Base-by-base conservation (phyloP, 2,888 invertebrate genomes). In the Scaptomyza cyrtandrae region DNA sequence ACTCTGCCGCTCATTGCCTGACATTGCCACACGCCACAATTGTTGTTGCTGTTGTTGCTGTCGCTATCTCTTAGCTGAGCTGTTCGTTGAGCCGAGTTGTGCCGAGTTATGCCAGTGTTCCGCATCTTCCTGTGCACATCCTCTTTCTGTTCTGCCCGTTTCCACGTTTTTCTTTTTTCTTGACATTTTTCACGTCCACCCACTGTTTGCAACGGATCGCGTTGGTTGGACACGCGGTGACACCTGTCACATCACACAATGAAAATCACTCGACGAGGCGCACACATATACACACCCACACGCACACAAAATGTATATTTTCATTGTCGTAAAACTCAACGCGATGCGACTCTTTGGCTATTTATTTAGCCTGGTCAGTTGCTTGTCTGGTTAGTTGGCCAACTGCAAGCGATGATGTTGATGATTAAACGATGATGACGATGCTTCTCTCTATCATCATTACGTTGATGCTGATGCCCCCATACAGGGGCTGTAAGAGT, bases 171-270 rank as follows among this genome's bases (percentile, higher is more conserved):
- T 14, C n/a, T 6, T 14, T 14, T 41, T 14, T 39, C 7, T 39
- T 14, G n/a, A 37, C 57, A 45, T 41, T 58, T 52, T 65, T 53
- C 59, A 72, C 49, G 66, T 78, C 84, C 86, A 67, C 84, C 86
- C 84, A 80, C 78, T 71, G 74, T 31, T 52, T 31, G 35, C 69
- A 69, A n/a, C 24, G 37, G 41, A 41, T 41, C 41, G 41, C 14
- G 41, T 41, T 41, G 41, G 41, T 16, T 53, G 78, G 75, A 79
- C 76, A 72, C 75, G 69, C 70, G 57, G 76, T 86, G 86, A 88
- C 86, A 86, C 86, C 87, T 86, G 88, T 88, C 86, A 86, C 87
- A 88, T 86, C 85, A 76, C 85, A 88, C 86, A 88, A 87, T 87
- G 85, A 84, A 86, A 86, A 86, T 88, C 85, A 86, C 79, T 86